Conservation (phyloP, 2,888 invertebrate species). For the Hoplodrina ambigua region DNA sequence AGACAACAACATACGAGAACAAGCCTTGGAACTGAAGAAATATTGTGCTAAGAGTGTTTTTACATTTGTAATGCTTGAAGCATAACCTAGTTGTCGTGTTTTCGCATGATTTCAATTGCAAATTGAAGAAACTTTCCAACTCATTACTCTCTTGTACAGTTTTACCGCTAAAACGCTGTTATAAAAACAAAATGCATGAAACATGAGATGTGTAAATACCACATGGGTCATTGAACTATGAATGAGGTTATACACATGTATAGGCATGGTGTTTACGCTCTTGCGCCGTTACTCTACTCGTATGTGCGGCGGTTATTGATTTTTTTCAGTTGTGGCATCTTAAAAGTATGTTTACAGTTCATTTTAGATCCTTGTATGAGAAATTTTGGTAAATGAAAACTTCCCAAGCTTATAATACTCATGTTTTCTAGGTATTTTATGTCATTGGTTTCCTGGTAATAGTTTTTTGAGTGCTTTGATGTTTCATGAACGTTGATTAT, state of each 20-base stretch:
- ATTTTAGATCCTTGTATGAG: conserved; percentile 6
- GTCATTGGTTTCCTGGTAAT: conserved; percentile 5
- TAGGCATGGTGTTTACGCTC: conserved; percentile 71
- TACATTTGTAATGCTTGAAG: neutral
- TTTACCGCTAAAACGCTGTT: conserved; percentile 50
- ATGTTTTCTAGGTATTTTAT: neutral
- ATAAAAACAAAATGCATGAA: conserved; percentile 49
- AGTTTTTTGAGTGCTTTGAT: neutral
- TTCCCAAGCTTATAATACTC: conserved; percentile 2
- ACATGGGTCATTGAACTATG: conserved; percentile 83
- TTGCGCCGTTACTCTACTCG: conserved; percentile 52
- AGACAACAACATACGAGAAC: conserved; percentile 11
- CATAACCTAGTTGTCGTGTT: conserved; percentile 26
- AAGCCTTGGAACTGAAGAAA: conserved; percentile 9
- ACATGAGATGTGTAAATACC: conserved; percentile 67
- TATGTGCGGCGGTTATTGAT: conserved; percentile 30
- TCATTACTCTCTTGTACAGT: conserved; percentile 17
- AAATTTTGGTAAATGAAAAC: neutral
- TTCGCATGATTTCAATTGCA: conserved; percentile 30
- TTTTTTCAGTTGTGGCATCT: conserved; percentile 29
- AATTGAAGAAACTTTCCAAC: conserved; percentile 16
- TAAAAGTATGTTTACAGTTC: neutral
- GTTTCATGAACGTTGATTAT: neutral
- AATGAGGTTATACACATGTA: conserved; percentile 76
- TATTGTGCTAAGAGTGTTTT: neutral